Evolutionary conservation across 2,113 vertebrate genomes (phyloP), one percentile per base, ranked within the genome.

Genomic region (Galemys pyrenaicus): DNA sequence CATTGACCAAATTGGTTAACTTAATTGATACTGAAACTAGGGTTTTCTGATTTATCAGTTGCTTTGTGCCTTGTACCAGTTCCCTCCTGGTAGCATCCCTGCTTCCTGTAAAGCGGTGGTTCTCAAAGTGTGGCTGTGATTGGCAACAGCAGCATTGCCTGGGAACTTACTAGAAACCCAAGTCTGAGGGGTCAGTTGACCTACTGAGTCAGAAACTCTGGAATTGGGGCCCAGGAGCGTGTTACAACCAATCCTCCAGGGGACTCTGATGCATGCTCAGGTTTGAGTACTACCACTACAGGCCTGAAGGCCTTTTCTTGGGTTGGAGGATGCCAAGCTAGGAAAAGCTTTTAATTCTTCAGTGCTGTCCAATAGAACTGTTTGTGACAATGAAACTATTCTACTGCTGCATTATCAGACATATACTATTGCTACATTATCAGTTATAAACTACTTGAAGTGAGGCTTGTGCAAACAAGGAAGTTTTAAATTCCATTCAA

Each of bases 401-500:
- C 56, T 71, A 0, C 15, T 39, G 44, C 24, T 49, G 9, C 16
- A 28, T 37, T 30, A 1, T 67, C 10, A 54, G 51, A 26, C 35
- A 49, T 41, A 35, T 26, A 28, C 54, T 64, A 65, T 28, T 16
- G 32, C 65, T 26, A 51, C 49, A 51, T 26, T 65, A 3, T 6
- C 16, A 51, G 37, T 39, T 24, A 9, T 7, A 68, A 46, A 37
- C 22, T 19, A n/a, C 73, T 86, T 74, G 67, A 74, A 65, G 87
- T 79, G 19, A 11, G 22, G 9, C 30, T 49, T 44, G 37, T 70
- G 28, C 28, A 79, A 86, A 70, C 30, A 64, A 62, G 30, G 64
- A 93, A 60, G 54, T 74, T 93, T 94, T 68, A 74, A 88, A 92
- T 93, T 68, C 10, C 28, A 54, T 39, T 78, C 83, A 54, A 58